Conservation (phyloP, 2,113 vertebrate species). For the Notothenia coriiceps region DNA sequence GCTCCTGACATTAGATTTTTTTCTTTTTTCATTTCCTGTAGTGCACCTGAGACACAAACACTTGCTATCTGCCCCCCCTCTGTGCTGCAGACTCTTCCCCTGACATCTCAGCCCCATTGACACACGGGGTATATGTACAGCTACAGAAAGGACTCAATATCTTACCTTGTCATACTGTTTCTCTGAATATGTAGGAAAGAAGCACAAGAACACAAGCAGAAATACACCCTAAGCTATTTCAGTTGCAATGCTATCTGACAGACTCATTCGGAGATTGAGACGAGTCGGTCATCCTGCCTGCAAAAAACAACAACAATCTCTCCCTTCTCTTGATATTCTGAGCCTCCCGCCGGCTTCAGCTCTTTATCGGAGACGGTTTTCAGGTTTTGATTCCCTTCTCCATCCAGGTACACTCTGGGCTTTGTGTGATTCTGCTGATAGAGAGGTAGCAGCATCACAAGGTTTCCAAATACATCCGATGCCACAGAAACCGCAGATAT, state of each 20-base stretch:
- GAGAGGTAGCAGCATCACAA: conserved; percentile 15
- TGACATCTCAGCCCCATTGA: conserved; percentile 28
- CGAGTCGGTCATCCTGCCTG: not conserved
- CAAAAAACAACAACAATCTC: not conserved
- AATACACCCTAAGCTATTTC: not conserved
- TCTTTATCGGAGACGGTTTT: conserved; percentile 37
- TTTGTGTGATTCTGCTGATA: conserved; percentile 30
- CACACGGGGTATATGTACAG: conserved; percentile 3
- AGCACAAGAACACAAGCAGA: not conserved
- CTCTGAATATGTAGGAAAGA: not conserved
- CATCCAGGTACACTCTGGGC: not conserved
- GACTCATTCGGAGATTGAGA: conserved; percentile 20
- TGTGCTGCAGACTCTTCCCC: conserved; percentile 23
- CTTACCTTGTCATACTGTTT: not conserved
- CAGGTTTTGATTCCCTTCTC: conserved; percentile 16
- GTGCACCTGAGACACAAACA: conserved; percentile 77
- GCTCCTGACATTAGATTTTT: conserved; percentile 51
- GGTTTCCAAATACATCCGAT: conserved; percentile 13
- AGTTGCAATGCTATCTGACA: not conserved
- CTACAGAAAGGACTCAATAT: conserved; percentile 14
- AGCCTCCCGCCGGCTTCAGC: conserved; percentile 1
- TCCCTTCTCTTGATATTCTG: not conserved
- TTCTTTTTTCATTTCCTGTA: conserved; percentile 80
- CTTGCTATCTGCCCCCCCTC: conserved; percentile 11
- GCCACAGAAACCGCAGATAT: not conserved